These are phyloP conservation scores for Lasioglossum vierecki DNA, from an alignment of 2,888 invertebrate species.

Conservation along the genomic window DNA sequence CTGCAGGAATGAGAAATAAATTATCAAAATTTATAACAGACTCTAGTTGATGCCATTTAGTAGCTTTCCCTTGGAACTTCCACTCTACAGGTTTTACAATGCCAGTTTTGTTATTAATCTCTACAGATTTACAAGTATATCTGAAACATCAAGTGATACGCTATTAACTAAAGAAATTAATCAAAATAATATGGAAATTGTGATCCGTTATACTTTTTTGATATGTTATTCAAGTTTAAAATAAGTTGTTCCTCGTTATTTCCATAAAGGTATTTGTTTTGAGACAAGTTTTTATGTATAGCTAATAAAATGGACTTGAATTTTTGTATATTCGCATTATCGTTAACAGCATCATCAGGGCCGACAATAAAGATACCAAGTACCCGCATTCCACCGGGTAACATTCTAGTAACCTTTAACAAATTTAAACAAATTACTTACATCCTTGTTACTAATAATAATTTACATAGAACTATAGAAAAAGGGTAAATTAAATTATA, in stretches of 20 bases:
- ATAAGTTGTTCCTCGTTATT: constrained; percentile 88
- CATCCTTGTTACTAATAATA: not conserved
- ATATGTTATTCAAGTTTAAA: constrained; percentile 85
- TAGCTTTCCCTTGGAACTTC: constrained; percentile 89
- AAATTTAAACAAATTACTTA: not conserved
- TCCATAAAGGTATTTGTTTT: constrained; percentile 87
- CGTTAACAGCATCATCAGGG: constrained; percentile 87
- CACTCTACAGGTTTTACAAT: constrained; percentile 89
- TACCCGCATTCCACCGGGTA: constrained; percentile 95
- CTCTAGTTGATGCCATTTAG: constrained; percentile 91
- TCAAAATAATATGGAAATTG: constrained; percentile 9
- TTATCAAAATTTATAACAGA: constrained; percentile 91
- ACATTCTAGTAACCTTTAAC: constrained; percentile 91
- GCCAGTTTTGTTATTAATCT: constrained; percentile 84
- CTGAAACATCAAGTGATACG: constrained; percentile 74
- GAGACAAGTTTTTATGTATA: constrained; percentile 86
- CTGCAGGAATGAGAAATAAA: constrained; percentile 88
- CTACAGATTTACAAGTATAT: constrained; percentile 88
- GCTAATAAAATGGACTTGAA: constrained; percentile 86
- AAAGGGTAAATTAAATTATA: constrained; percentile 32
- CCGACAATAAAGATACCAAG: constrained; percentile 92
- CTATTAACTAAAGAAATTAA: not conserved
- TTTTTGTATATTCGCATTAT: constrained; percentile 86
- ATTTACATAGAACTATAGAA: not conserved
- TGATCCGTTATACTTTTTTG: constrained; percentile 83